Evolutionary conservation across 2,888 invertebrate species (phyloP).

Genomic region (Agapostemon virescens): DNA sequence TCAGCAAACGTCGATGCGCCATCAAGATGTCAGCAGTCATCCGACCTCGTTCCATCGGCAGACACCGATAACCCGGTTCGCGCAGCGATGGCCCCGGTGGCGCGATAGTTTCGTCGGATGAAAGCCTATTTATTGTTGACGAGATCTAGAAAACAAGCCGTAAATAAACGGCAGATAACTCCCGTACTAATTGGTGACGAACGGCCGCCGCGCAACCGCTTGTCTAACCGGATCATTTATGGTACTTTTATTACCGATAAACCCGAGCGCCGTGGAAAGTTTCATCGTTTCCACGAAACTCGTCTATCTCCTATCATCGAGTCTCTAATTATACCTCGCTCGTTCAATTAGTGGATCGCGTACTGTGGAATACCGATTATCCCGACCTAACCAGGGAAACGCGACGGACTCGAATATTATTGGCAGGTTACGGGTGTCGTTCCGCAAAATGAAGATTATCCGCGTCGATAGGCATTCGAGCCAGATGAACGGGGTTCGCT

Average conservation of each 20-base stretch:
- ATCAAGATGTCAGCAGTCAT: conserved; percentile 33
- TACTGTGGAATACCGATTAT: too few species aligned
- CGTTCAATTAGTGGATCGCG: too few species aligned
- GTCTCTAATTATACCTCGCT: too few species aligned
- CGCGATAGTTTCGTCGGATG: conserved; percentile 44
- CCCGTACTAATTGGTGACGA: conserved; percentile 50
- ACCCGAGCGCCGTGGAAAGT: conserved; percentile 25
- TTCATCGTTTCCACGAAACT: conserved; percentile 15
- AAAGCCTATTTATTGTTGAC: conserved; percentile 38
- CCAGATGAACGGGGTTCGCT: too few species aligned
- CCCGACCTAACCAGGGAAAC: too few species aligned
- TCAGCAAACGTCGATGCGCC: conserved; percentile 5
- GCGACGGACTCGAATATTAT: too few species aligned
- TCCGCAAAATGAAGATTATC: too few species aligned
- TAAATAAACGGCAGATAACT: conserved; percentile 52
- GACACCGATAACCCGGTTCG: conserved; percentile 55
- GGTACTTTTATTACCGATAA: conserved; percentile 43
- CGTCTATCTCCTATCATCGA: neutral
- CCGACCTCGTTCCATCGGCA: conserved; percentile 36
- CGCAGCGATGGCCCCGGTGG: conserved; percentile 35
- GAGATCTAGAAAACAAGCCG: conserved; percentile 12
- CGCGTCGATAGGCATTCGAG: too few species aligned
- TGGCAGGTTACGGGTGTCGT: too few species aligned
- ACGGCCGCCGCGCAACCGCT: conserved; percentile 29
- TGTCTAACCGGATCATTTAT: conserved; percentile 37